Evolutionary conservation across 2,888 invertebrate genomes (phyloP).

Genomic region (Sialis fuliginosa): DNA sequence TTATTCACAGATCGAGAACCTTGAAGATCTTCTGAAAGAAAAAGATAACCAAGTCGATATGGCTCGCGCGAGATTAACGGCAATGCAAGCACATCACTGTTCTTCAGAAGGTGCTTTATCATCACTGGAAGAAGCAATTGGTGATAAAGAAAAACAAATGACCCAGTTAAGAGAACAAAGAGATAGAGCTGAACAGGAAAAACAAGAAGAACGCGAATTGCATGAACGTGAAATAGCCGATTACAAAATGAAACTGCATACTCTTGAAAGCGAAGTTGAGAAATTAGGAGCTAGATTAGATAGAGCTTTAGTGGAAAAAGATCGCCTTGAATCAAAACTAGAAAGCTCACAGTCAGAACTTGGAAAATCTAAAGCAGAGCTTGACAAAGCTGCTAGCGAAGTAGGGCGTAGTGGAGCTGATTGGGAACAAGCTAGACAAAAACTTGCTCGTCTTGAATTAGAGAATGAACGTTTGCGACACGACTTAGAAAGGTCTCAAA

Average conservation of each 20-base stretch:
- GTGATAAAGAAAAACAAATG: slow-evolving; percentile 95
- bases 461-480: slow-evolving; percentile 80
- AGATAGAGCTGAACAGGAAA: slow-evolving; percentile 88
- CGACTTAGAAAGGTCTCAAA: slow-evolving; percentile 69
- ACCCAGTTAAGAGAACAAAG: slow-evolving; percentile 84
- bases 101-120: slow-evolving; percentile 85
- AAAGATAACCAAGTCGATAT: slow-evolving; percentile 97
- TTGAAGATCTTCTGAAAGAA: slow-evolving; percentile 92
- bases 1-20: slow-evolving; percentile 70
- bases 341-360: slow-evolving; percentile 87
- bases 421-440: slow-evolving; percentile 72
- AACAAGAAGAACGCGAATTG: slow-evolving; percentile 86
- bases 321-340: slow-evolving; percentile 74
- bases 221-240: slow-evolving; percentile 88
- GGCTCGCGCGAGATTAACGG: slow-evolving; percentile 75
- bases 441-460: slow-evolving; percentile 67
- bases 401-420: slow-evolving; percentile 78
- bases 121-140: slow-evolving; percentile 85
- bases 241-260: slow-evolving; percentile 84
- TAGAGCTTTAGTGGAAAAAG: slow-evolving; percentile 78
- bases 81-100: slow-evolving; percentile 90
- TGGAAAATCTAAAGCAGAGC: slow-evolving; percentile 84
- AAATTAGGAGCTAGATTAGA: slow-evolving; percentile 74
- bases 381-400: slow-evolving; percentile 81
- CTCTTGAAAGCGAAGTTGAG: slow-evolving; percentile 81